Evolutionary conservation across 2,113 vertebrate genomes (phyloP).

Genomic region (Cololabis saira): DNA sequence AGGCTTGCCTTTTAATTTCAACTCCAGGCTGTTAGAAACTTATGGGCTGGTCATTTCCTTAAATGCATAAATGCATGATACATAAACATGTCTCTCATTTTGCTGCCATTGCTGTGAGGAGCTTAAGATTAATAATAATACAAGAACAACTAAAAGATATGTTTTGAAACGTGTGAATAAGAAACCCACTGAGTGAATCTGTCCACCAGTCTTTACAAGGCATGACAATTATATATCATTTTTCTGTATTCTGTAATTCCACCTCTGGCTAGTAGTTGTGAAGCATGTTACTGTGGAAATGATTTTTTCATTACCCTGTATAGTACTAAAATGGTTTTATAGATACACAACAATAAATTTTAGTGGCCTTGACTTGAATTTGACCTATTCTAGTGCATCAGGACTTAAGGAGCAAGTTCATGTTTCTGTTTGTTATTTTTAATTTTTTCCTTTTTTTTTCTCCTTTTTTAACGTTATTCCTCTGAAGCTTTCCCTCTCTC

Average conservation of each 20-base stretch:
- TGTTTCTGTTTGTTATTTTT: slow-evolving; percentile 7
- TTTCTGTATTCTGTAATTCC: slow-evolving; percentile 26
- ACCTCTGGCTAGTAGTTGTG: slow-evolving; percentile 42
- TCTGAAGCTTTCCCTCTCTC: background rate
- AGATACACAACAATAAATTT: slow-evolving; percentile 46
- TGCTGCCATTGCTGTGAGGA: too few relatives aligned
- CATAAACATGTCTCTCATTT: too few relatives aligned
- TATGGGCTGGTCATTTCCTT: too few relatives aligned
- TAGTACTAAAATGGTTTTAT: too few relatives aligned
- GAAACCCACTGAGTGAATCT: too few relatives aligned
- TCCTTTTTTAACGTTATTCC: slow-evolving; percentile 22
- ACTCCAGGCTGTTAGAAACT: too few relatives aligned
- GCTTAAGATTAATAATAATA: too few relatives aligned
- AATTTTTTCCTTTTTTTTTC: slow-evolving; percentile 39
- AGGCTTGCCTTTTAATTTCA: too few relatives aligned
- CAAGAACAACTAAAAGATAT: too few relatives aligned
- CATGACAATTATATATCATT: slow-evolving; percentile 17
- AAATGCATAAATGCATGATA: too few relatives aligned
- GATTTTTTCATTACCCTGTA: too few relatives aligned
- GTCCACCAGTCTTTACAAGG: background rate
- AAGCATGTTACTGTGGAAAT: background rate
- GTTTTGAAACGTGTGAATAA: too few relatives aligned
- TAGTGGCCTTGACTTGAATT: slow-evolving; percentile 69
- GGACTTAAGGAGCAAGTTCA: slow-evolving; percentile 14
- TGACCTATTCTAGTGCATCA: slow-evolving; percentile 56